Conservation (phyloP, 2,797 vertebrate species). For the Phalanger gymnotis region DNA sequence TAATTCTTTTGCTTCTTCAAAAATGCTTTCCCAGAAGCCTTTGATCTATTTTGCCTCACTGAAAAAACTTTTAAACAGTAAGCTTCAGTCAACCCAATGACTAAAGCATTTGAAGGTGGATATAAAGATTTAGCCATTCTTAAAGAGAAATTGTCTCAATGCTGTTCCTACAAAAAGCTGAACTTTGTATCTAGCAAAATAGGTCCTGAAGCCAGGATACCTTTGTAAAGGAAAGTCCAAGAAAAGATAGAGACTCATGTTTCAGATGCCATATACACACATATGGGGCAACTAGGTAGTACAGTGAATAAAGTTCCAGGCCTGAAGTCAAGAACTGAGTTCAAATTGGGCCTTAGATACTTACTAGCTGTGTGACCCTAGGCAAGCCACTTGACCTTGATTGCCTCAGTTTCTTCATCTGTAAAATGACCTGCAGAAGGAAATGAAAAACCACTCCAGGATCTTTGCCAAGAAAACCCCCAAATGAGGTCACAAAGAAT, state of each 20-base stretch:
- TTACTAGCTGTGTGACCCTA: neutral
- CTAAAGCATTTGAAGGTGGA: slow-evolving; percentile 41
- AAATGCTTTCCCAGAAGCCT: neutral
- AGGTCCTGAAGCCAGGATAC: slow-evolving; percentile 32
- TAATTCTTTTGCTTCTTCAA: neutral
- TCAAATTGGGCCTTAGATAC: neutral
- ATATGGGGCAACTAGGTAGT: neutral
- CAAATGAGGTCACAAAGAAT: no score
- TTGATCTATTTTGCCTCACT: slow-evolving; percentile 49
- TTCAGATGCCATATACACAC: neutral
- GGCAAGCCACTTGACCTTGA: neutral
- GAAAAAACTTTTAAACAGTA: slow-evolving; percentile 4
- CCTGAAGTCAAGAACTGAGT: neutral
- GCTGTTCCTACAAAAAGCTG: neutral
- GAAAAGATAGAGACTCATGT: neutral
- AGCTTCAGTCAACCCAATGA: slow-evolving; percentile 25
- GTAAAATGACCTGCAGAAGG: no score
- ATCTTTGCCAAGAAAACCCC: no score
- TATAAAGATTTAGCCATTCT: slow-evolving; percentile 19
- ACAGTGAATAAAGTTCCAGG: neutral
- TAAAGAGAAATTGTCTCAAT: neutral
- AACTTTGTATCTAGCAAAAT: neutral
- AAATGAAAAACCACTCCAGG: no score
- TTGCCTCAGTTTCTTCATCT: neutral
- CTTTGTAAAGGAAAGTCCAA: neutral